Percentiles rank a stretch among this genome's conserved stretches.
These are phyloP conservation scores for Lochmaea capreae DNA, from an alignment of 2,888 invertebrate species.

Conservation along the genomic window DNA sequence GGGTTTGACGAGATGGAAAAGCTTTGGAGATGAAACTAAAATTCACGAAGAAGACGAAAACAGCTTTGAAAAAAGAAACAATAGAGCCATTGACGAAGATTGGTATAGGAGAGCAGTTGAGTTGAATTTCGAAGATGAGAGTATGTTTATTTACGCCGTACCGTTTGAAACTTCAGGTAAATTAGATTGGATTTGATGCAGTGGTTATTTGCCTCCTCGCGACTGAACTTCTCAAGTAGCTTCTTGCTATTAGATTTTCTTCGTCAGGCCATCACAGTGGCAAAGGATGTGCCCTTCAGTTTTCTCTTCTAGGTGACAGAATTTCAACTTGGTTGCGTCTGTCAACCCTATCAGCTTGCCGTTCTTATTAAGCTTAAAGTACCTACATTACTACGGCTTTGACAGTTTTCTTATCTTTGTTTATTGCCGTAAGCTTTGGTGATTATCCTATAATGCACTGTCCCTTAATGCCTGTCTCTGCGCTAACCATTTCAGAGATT, in stretches of 20 bases:
- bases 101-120: conserved; percentile 92
- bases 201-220: neutral
- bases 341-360: too few relatives aligned
- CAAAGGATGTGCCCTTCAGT: too few relatives aligned
- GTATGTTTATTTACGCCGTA: conserved; percentile 84
- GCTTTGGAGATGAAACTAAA: conserved; percentile 46
- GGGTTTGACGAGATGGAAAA: conserved; percentile 87
- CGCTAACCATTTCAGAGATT: too few relatives aligned
- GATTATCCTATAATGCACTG: too few relatives aligned
- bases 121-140: conserved; percentile 79
- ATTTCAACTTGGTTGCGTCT: too few relatives aligned
- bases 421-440: too few relatives aligned
- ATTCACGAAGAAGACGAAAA: conserved; percentile 52
- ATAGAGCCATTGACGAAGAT: conserved; percentile 84
- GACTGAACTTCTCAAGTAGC: neutral
- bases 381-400: too few relatives aligned
- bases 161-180: conserved; percentile 72
- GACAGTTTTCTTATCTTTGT: too few relatives aligned
- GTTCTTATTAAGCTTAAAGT: too few relatives aligned
- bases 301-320: too few relatives aligned
- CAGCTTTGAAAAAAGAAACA: conserved; percentile 70
- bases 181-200: neutral
- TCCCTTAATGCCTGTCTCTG: too few relatives aligned
- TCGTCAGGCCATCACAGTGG: too few relatives aligned
- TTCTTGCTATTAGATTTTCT: neutral